Evolutionary conservation across 2,113 vertebrate species (phyloP).

Genomic region (Sturnira hondurensis): DNA sequence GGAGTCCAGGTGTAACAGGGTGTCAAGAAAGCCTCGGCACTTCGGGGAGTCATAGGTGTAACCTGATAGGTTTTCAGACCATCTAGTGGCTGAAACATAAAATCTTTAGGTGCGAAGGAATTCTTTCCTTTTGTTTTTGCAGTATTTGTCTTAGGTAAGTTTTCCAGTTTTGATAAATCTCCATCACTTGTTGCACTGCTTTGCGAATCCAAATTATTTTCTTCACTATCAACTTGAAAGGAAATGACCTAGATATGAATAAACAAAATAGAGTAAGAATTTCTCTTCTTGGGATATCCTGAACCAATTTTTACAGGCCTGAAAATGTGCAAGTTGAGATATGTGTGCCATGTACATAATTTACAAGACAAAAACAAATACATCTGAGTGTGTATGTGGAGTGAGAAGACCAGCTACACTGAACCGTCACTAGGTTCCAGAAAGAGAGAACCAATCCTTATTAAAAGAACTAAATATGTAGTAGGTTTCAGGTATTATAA

Average conservation of each 20-base stretch:
- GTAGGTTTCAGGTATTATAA: neutral
- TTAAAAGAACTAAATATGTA: neutral
- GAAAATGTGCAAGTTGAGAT: neutral
- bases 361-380: neutral
- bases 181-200: neutral
- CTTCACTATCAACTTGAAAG: slow-evolving; percentile 58
- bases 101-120: slow-evolving; percentile 93
- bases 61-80: slow-evolving; percentile 85
- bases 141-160: neutral
- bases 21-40: slow-evolving; percentile 84
- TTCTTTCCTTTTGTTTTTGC: slow-evolving; percentile 63
- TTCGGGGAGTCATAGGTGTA: slow-evolving; percentile 86
- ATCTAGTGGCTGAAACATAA: slow-evolving; percentile 88
- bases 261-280: slow-evolving; percentile 41
- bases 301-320: neutral
- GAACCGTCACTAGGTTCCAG: neutral
- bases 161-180: slow-evolving; percentile 43
- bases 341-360: neutral
- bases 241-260: slow-evolving; percentile 58
- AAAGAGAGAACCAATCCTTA: neutral
- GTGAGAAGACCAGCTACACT: neutral
- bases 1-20: slow-evolving; percentile 81
- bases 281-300: neutral
- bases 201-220: slow-evolving; percentile 55
- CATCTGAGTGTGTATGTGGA: neutral